A percentile compares a stretch with the other conserved stretches of the same genome.
phyloP scores from a whole-genome alignment of 2,888 invertebrate genomes.

The Campoplex capitator region DNA sequence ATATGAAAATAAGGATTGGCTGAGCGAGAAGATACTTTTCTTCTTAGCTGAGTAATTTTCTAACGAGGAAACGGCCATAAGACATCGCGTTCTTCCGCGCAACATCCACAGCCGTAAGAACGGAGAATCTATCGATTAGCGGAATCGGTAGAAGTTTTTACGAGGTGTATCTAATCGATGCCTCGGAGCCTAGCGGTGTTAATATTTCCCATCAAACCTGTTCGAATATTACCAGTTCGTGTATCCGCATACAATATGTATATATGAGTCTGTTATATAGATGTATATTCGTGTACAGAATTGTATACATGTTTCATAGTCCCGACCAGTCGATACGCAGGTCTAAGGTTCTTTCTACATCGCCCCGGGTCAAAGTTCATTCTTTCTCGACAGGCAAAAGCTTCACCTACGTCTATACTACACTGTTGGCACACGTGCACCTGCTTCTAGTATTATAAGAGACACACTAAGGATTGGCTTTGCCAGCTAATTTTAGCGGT shows the following conservation, averaged over 20 bases:
- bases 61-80: conserved; percentile 38
- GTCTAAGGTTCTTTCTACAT: conserved; percentile 67
- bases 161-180: conserved; percentile 77
- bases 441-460: conserved; percentile 68
- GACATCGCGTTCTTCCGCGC: conserved; percentile 38
- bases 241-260: not conserved
- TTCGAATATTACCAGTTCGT: conserved; percentile 67
- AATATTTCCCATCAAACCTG: conserved; percentile 78
- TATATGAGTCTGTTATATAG: not conserved
- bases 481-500: conserved; percentile 58
- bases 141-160: conserved; percentile 76
- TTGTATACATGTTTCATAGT: conserved; percentile 15
- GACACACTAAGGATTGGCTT: conserved; percentile 42
- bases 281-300: not conserved
- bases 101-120: conserved; percentile 31
- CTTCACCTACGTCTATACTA: conserved; percentile 43
- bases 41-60: conserved; percentile 26
- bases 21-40: not conserved
- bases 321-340: conserved; percentile 58
- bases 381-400: conserved; percentile 59
- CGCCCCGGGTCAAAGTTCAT: conserved; percentile 74
- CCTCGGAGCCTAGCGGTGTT: conserved; percentile 68
- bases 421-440: conserved; percentile 67
- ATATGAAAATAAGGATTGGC: not conserved
- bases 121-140: conserved; percentile 73